Percentiles rank a stretch among this genome's conserved stretches.
phyloP scores from a whole-genome alignment of 2,888 invertebrate genomes.

The Digitonthophagus gazella region DNA sequence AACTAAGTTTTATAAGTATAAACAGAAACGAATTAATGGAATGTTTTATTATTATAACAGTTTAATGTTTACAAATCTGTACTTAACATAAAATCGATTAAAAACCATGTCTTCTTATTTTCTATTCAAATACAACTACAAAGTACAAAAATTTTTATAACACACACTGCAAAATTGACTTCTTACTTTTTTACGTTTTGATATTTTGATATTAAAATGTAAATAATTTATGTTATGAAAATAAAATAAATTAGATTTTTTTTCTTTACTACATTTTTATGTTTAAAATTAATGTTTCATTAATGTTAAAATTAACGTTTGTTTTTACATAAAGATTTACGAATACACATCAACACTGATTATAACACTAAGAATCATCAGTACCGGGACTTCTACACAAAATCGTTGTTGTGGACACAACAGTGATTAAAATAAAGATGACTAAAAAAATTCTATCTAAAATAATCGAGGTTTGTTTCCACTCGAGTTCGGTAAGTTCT shows the following conservation, averaged over 20 bases:
- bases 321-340: too few species aligned
- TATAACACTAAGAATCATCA: conserved; percentile 24
- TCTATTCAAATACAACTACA: neutral
- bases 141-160: neutral
- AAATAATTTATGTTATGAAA: too few species aligned
- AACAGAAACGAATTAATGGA: too few species aligned
- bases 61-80: too few species aligned
- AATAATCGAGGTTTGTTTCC: conserved; percentile 81
- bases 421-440: conserved; percentile 73
- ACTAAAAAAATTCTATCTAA: conserved; percentile 76
- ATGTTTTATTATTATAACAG: too few species aligned
- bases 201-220: neutral
- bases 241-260: neutral
- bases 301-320: too few species aligned
- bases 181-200: neutral
- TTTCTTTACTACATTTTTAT: too few species aligned
- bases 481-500: conserved; percentile 79
- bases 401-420: conserved; percentile 76
- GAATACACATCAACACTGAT: too few species aligned
- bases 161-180: neutral
- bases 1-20: too few species aligned
- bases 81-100: neutral
- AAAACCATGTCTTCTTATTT: neutral
- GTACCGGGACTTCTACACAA: conserved; percentile 61
- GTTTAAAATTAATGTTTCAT: too few species aligned